Evolutionary conservation across 2,113 vertebrate species (phyloP).

Genomic region (Oriolus oriolus): DNA sequence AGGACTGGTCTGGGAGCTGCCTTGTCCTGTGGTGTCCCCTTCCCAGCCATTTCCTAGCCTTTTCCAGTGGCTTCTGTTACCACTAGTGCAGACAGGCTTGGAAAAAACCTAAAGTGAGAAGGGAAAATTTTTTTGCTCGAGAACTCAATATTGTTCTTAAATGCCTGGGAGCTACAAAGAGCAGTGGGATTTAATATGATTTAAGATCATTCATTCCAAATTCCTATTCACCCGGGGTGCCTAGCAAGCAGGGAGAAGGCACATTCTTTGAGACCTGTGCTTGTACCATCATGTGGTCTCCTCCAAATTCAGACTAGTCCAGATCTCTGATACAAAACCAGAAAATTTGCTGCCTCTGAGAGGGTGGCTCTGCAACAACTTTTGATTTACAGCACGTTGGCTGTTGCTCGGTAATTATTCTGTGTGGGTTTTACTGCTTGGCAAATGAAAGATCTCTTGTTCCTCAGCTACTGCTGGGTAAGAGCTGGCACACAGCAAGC

Average conservation of each 20-base stretch:
- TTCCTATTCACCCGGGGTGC: background rate
- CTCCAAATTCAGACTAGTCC: background rate
- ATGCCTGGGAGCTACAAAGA: background rate
- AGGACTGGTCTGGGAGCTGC: background rate
- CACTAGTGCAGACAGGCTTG: background rate
- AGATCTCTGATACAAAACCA: background rate
- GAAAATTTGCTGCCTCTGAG: background rate
- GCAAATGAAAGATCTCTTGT: slow-evolving; percentile 17
- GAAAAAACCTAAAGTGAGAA: background rate
- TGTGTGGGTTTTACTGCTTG: slow-evolving; percentile 39
- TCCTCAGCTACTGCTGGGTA: slow-evolving; percentile 34
- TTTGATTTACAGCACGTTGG: slow-evolving; percentile 9
- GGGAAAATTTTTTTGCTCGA: background rate
- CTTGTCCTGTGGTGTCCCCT: background rate
- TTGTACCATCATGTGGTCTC: background rate
- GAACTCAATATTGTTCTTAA: background rate
- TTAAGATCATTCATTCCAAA: background rate
- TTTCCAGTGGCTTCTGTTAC: background rate
- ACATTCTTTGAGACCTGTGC: background rate
- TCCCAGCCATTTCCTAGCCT: background rate
- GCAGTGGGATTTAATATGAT: background rate
- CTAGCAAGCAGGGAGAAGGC: background rate
- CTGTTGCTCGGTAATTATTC: slow-evolving; percentile 13
- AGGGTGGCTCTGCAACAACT: background rate
- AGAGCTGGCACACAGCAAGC: background rate